Evolutionary conservation across 2,888 invertebrate genomes (phyloP), one percentile per base, ranked within the genome.

Genomic region (Machimus atricapillus): DNA sequence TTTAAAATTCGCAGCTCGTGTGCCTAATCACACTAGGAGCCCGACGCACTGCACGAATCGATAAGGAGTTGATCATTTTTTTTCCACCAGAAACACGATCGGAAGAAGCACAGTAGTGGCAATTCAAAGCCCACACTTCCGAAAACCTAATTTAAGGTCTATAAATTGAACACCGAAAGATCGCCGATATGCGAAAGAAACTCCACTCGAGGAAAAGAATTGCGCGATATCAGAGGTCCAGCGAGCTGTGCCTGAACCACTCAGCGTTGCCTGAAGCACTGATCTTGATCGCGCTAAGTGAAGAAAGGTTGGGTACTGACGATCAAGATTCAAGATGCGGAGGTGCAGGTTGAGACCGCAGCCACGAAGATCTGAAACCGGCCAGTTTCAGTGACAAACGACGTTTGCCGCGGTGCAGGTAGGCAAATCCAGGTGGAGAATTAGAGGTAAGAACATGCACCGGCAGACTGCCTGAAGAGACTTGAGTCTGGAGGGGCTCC

Each of bases 191-290:
- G 43, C 56, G 56, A 31, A 81, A 81, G 56, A 31, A 81, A 81
- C 43, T 31, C 56, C 5, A 46, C 23, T 19, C 23, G 27, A 46
- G 19, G 56, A 16, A 52, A 43, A 43, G 0, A 66, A 66, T 2
- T 37, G 76, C 16, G 23, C n/a, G 81, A 14, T 23, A 9, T 56
- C 27, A 37, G 19, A 43, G n/a, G 23, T 14, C 27, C 81, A 27
- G 56, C 2, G 52, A 52, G 52, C 27, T 56, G 31, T 52, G 81
- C 14, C 81, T 56, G 81, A 81, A 56, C 31, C 81, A 81, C 43
- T 52, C 31, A n/a, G 43, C 81, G 81, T 52, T 31, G 81, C 81
- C 81, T 81, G 52, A 81, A 81, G 81, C 81, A 81, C 81, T 81
- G 56, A 81, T 81, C 46, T 27, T 37, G 81, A 27, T 46, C 31